Percentiles rank a stretch among this genome's conserved stretches.
phyloP scores from a whole-genome alignment of 2,113 vertebrate genomes.

The Calidris pygmaea region DNA sequence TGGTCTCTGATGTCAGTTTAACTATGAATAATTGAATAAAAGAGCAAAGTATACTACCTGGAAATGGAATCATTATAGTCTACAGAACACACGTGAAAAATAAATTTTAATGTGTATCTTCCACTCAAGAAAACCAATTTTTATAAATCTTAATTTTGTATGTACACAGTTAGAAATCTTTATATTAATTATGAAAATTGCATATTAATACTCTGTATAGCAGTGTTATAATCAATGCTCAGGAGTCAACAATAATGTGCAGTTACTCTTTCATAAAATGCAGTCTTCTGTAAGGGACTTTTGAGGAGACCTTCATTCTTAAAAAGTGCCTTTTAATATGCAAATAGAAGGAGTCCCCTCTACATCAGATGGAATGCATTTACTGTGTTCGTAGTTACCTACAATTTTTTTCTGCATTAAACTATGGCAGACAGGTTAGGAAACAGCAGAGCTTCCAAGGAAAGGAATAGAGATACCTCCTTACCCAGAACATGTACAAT shows the following conservation, averaged over 20 bases:
- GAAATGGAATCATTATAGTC: background rate
- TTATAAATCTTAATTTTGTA: background rate
- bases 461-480: background rate
- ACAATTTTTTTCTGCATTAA: background rate
- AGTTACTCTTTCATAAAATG: background rate
- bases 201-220: background rate
- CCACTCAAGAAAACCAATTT: background rate
- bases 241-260: background rate
- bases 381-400: background rate
- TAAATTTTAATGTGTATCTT: background rate
- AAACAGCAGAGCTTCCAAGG: background rate
- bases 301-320: background rate
- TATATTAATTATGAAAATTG: background rate
- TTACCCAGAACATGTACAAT: fast-evolving
- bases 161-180: background rate
- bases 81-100: background rate
- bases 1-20: background rate
- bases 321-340: background rate
- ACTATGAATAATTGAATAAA: conserved; percentile 9
- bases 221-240: background rate
- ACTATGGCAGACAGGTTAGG: background rate
- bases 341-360: background rate
- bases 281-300: background rate
- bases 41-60: background rate
- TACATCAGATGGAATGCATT: background rate